Conservation (phyloP, 1,140 invertebrate species). For the Drosophila setifemur region DNA sequence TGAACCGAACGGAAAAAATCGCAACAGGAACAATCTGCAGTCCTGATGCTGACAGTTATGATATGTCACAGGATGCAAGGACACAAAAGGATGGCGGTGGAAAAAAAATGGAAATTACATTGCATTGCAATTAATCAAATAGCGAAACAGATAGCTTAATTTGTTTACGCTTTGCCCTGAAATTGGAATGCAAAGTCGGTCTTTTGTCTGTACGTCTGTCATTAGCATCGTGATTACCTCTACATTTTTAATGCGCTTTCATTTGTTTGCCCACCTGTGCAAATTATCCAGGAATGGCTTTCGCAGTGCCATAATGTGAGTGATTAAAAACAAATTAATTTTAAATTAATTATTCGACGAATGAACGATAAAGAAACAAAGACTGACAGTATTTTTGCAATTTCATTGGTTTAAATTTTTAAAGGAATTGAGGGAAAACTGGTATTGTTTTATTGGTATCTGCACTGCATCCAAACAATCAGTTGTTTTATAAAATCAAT, state of each 20-base stretch:
- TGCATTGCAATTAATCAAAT: slow-evolving; percentile 72
- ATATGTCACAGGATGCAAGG: slow-evolving; percentile 25
- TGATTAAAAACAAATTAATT: slow-evolving; percentile 74
- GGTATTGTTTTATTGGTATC: too few species aligned
- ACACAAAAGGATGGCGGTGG: neutral
- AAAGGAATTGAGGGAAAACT: neutral
- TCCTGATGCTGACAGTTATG: slow-evolving; percentile 54
- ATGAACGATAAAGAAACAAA: neutral
- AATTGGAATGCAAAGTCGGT: slow-evolving; percentile 1
- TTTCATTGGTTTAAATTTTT: neutral
- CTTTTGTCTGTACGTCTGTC: slow-evolving; percentile 17
- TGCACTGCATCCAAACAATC: too few species aligned
- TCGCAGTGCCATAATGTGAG: slow-evolving; percentile 10
- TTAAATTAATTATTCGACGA: slow-evolving; percentile 53
- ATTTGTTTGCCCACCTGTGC: slow-evolving; percentile 61
- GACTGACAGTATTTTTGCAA: neutral
- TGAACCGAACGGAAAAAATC: slow-evolving; percentile 14
- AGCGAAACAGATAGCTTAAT: slow-evolving; percentile 60
- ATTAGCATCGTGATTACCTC: slow-evolving; percentile 59
- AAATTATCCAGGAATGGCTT: slow-evolving; percentile 34
- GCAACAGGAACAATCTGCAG: slow-evolving; percentile 46
- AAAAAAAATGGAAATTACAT: slow-evolving; percentile 37
- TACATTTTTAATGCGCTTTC: slow-evolving; percentile 59
- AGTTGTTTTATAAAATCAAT: too few species aligned
- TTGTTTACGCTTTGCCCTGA: slow-evolving; percentile 39